phyloP scores from a whole-genome alignment of 1,140 invertebrate genomes.

The Lordiphosa stackelbergi region DNA sequence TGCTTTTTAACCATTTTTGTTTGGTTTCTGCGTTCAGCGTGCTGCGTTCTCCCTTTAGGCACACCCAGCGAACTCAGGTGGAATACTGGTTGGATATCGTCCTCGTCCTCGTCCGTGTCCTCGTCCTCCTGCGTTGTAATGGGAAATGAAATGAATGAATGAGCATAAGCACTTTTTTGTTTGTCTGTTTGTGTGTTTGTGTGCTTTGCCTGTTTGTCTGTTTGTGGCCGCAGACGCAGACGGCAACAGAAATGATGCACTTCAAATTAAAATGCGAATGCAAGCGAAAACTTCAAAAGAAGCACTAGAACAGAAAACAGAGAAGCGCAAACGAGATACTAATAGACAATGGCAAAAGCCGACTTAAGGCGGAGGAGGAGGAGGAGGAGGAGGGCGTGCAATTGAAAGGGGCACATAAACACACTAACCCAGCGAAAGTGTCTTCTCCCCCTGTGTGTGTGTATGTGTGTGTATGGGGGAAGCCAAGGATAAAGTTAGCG shows the following conservation, averaged over 20 bases:
- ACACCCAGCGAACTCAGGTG: constrained; percentile 12
- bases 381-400: constrained; percentile 15
- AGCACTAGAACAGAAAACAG: constrained; percentile 73
- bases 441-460: constrained; percentile 12
- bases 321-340: constrained; percentile 75
- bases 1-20: constrained; percentile 74
- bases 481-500: constrained; percentile 73
- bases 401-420: constrained; percentile 71
- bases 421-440: constrained; percentile 72
- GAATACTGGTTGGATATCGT: constrained; percentile 22
- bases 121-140: constrained; percentile 51
- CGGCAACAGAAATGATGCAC: constrained; percentile 65
- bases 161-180: constrained; percentile 75
- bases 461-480: constrained; percentile 25
- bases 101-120: neutral
- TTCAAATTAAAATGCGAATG: constrained; percentile 75
- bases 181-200: constrained; percentile 25
- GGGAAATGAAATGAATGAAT: constrained; percentile 76
- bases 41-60: constrained; percentile 30
- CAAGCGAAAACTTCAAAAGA: constrained; percentile 75
- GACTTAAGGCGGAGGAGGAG: constrained; percentile 3
- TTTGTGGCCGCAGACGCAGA: constrained; percentile 59
- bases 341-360: constrained; percentile 68
- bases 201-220: constrained; percentile 25
- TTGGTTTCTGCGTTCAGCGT: constrained; percentile 47